A percentile compares a stretch with the other conserved stretches of the same genome.
These are phyloP conservation scores for Graphium colonna DNA, from an alignment of 2,888 invertebrate species.

Conservation along the genomic window DNA sequence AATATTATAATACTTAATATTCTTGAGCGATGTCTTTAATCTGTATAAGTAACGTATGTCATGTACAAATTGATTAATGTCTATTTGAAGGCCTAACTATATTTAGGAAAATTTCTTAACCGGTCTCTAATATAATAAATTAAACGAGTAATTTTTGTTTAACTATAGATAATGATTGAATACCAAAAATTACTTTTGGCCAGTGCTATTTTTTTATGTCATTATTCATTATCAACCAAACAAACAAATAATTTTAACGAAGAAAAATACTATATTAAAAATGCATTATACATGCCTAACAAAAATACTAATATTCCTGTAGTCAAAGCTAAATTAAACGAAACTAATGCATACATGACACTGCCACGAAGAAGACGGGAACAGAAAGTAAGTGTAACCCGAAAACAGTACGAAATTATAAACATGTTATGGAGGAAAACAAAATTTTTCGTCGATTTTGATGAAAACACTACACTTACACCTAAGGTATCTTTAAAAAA, in stretches of 20 bases:
- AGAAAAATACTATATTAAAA: background rate
- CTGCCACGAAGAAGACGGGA: constrained; percentile 44
- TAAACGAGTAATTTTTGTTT: background rate
- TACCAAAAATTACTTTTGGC: background rate
- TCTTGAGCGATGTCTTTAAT: background rate
- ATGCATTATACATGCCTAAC: background rate
- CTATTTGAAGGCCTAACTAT: background rate
- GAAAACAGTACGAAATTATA: constrained; percentile 56
- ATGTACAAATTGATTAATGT: background rate
- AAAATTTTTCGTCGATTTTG: constrained; percentile 43
- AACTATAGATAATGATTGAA: background rate
- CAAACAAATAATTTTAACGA: background rate
- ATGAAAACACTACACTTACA: constrained; percentile 20
- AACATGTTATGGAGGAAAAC: constrained; percentile 59
- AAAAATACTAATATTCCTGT: background rate
- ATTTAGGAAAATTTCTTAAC: background rate
- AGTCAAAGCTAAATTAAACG: background rate
- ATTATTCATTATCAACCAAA: background rate
- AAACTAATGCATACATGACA: too few relatives aligned
- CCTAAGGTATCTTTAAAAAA: background rate
- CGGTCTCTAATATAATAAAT: background rate
- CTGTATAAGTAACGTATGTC: background rate
- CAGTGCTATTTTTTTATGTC: background rate
- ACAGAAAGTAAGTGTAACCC: constrained; percentile 47
- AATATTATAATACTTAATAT: background rate